Conservation (phyloP, 2,888 invertebrate species). For the Oligia strigilis region DNA sequence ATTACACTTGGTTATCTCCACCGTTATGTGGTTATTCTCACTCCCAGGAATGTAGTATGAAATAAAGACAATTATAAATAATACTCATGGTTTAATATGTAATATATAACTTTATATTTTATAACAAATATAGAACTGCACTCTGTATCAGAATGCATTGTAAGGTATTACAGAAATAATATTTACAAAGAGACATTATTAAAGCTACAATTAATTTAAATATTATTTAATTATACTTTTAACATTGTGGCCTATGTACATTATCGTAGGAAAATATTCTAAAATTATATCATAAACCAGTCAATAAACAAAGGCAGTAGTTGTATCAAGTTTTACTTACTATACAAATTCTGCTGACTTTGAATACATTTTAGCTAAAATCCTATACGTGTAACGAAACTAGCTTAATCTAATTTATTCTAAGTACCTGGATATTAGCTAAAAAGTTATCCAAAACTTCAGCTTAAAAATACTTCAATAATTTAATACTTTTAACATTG, state of each 20-base stretch:
- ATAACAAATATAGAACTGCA: conserved; percentile 89
- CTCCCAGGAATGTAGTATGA: not conserved
- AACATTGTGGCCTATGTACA: conserved; percentile 67
- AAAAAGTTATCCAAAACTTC: conserved; percentile 53
- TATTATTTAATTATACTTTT: conserved; percentile 74
- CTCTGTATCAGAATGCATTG: conserved; percentile 80
- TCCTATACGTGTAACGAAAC: conserved; percentile 55
- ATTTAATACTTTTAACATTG: conserved; percentile 66
- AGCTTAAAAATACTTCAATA: conserved; percentile 63
- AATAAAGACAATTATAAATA: conserved; percentile 65
- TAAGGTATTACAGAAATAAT: conserved; percentile 80
- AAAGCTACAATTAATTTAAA: conserved; percentile 84
- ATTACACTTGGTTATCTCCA: not conserved
- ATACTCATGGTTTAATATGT: conserved; percentile 71
- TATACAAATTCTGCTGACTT: conserved; percentile 63
- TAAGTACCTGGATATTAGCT: conserved; percentile 58
- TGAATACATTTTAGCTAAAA: conserved; percentile 64
- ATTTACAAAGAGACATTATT: conserved; percentile 84
- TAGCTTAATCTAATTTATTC: conserved; percentile 59
- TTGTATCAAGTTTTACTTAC: conserved; percentile 73
- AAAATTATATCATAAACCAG: conserved; percentile 77
- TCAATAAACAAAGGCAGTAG: conserved; percentile 87
- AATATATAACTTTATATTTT: conserved; percentile 89
- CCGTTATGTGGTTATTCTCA: not conserved
- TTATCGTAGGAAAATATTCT: conserved; percentile 71